Conservation (phyloP, 2,888 invertebrate genomes). For the Deladenus siricidicola region DNA sequence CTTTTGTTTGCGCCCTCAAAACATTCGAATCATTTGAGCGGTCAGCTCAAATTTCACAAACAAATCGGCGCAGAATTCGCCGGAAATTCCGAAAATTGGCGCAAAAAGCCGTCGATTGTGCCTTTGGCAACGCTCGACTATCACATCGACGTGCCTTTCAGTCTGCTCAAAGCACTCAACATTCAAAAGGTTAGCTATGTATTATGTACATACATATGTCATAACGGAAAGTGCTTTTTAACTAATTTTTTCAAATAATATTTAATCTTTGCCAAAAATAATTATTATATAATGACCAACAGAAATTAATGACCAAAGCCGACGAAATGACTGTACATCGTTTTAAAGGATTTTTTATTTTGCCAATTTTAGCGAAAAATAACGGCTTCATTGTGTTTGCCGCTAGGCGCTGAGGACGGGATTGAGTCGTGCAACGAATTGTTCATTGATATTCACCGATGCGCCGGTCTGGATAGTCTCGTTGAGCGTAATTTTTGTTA, state of each 20-base stretch:
- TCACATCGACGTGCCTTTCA: constrained; percentile 21
- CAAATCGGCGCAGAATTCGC: not conserved
- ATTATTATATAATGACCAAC: too few relatives aligned
- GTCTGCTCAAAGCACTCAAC: constrained; percentile 23
- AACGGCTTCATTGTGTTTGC: constrained; percentile 27
- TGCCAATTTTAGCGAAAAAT: constrained; percentile 33
- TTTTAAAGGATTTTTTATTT: too few relatives aligned
- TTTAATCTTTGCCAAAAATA: too few relatives aligned
- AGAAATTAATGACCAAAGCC: too few relatives aligned
- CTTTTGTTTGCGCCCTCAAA: constrained; percentile 19
- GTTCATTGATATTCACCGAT: constrained; percentile 29
- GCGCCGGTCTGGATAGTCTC: constrained; percentile 22
- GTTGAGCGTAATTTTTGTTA: constrained; percentile 12
- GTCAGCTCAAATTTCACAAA: constrained; percentile 7
- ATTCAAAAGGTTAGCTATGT: constrained; percentile 24
- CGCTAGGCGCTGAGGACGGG: constrained; percentile 14
- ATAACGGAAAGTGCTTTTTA: too few relatives aligned
- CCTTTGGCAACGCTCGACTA: constrained; percentile 21
- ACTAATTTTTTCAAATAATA: constrained; percentile 1
- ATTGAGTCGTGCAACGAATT: constrained; percentile 24
- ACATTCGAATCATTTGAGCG: constrained; percentile 15
- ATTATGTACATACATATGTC: too few relatives aligned
- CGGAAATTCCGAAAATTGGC: not conserved
- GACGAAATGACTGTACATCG: too few relatives aligned
- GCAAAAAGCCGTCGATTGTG: not conserved